Conservation (phyloP, 30 jellyfish, hydroid and myxozoan genomes). For the Aurelia coerulea region DNA sequence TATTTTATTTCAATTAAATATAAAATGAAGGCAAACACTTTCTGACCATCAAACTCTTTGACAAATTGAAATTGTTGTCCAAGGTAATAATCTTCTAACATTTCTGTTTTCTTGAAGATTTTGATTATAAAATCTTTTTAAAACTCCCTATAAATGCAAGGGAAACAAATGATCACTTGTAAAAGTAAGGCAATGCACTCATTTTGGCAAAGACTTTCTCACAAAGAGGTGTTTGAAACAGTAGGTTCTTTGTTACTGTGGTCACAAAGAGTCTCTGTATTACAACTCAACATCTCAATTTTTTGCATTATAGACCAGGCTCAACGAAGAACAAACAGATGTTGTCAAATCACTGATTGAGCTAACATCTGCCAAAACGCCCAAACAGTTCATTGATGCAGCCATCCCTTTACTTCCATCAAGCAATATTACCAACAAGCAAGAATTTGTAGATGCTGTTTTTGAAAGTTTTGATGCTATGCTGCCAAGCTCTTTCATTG, state of each 20-base stretch:
- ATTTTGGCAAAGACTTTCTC: conserved; percentile 21
- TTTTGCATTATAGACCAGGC: conserved; percentile 23
- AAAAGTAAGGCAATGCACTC: conserved; percentile 8
- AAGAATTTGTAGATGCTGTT: too few species aligned
- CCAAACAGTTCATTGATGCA: too few species aligned
- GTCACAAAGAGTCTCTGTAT: conserved; percentile 38
- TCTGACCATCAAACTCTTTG: background rate
- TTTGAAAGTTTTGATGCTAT: too few species aligned
- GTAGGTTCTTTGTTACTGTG: conserved; percentile 5
- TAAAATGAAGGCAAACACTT: background rate
- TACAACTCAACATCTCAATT: background rate
- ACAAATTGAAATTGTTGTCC: conserved; percentile 4
- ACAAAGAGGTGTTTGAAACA: background rate
- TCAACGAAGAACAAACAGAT: conserved; percentile 14
- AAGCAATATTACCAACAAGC: too few species aligned
- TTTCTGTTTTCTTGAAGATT: conserved; percentile 1
- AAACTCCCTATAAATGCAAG: conserved; percentile 10
- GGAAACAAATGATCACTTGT: background rate
- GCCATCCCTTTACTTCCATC: too few species aligned
- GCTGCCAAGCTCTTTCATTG: too few species aligned
- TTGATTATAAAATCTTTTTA: background rate
- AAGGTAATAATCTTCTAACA: conserved; percentile 7
- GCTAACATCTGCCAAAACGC: too few species aligned
- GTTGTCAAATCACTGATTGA: conserved; percentile 30
- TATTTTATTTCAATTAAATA: background rate